A percentile compares a stretch with the other conserved stretches of the same genome.
Evolutionary conservation across 2,797 vertebrate species (phyloP).

Genomic region (Sebastes trivittatus): DNA sequence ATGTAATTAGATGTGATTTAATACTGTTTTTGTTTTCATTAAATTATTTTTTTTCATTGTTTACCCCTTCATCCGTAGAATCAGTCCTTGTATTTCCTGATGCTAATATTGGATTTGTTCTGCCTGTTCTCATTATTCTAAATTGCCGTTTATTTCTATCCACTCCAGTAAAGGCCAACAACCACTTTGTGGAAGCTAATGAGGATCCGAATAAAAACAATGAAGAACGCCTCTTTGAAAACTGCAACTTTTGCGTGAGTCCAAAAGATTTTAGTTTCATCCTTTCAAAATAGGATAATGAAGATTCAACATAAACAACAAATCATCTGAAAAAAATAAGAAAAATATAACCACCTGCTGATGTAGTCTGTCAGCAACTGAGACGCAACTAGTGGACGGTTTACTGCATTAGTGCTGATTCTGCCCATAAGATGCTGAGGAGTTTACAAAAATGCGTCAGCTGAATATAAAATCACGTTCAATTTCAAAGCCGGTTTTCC

Average conservation of each 20-base stretch:
- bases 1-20: neutral
- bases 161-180: neutral
- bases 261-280: neutral
- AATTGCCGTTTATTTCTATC: neutral
- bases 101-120: neutral
- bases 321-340: neutral
- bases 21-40: neutral
- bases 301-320: neutral
- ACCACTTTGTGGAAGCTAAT: neutral
- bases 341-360: neutral
- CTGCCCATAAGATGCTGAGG: neutral
- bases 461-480: neutral
- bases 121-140: neutral
- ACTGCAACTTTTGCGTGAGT: neutral
- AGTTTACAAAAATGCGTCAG: conserved; percentile 2
- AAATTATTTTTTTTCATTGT: neutral
- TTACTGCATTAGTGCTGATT: conserved; percentile 1
- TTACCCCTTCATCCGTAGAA: neutral
- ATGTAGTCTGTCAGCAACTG: neutral
- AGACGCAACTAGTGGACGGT: conserved; percentile 3
- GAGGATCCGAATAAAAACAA: conserved; percentile 2
- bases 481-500: conserved; percentile 5
- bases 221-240: neutral
- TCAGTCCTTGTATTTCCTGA: neutral
- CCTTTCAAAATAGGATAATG: neutral